Conservation (phyloP, 2,797 vertebrate species). For the Rhinatrema bivittatum region DNA sequence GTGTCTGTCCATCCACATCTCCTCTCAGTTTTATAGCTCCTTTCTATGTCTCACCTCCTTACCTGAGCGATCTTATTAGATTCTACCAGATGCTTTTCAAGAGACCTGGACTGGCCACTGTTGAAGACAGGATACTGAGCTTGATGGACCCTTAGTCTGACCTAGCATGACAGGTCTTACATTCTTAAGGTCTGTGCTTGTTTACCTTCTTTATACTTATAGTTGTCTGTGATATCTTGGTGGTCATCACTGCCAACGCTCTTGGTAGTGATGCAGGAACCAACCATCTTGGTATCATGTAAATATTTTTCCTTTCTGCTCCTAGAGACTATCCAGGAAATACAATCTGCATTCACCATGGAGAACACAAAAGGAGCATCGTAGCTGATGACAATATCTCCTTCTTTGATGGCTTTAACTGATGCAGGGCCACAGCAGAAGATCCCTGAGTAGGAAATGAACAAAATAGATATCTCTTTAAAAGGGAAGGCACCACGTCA, state of each 20-base stretch:
- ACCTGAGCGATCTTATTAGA: too few relatives aligned
- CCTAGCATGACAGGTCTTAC: too few relatives aligned
- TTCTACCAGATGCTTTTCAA: too few relatives aligned
- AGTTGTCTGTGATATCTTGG: slow-evolving; percentile 71
- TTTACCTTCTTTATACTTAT: slow-evolving; percentile 72
- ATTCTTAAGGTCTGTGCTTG: too few relatives aligned
- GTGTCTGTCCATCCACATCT: too few relatives aligned
- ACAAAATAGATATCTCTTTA: not conserved
- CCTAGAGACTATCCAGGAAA: slow-evolving; percentile 49
- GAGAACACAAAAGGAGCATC: slow-evolving; percentile 81
- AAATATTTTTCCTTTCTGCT: slow-evolving; percentile 50
- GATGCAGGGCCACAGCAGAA: slow-evolving; percentile 84
- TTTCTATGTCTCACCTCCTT: too few relatives aligned
- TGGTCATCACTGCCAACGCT: slow-evolving; percentile 50
- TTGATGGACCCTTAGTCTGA: too few relatives aligned
- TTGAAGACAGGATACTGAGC: too few relatives aligned
- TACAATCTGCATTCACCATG: slow-evolving; percentile 79
- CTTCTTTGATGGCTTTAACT: slow-evolving; percentile 68
- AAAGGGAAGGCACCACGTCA: too few relatives aligned
- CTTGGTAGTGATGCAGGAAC: slow-evolving; percentile 85
- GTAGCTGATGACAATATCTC: slow-evolving; percentile 55
- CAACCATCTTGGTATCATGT: slow-evolving; percentile 63
- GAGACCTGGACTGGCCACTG: too few relatives aligned
- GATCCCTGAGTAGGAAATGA: slow-evolving; percentile 52
- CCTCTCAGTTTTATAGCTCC: too few relatives aligned